Evolutionary conservation across 2,888 invertebrate species (phyloP).

Genomic region (Drosophila mayaguana): DNA sequence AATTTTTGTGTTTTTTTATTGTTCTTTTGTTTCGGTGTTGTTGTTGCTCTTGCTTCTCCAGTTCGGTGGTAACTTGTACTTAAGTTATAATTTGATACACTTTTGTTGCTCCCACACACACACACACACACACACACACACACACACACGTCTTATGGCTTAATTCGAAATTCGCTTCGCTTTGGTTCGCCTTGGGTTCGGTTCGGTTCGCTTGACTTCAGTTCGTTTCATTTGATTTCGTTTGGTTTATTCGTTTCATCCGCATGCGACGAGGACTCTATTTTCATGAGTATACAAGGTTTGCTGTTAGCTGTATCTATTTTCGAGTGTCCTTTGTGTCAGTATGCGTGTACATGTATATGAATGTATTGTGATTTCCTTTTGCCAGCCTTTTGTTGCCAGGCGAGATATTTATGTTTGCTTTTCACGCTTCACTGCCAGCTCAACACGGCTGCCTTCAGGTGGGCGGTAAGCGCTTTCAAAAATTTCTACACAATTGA

Average conservation of each 20-base stretch:
- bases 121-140: constrained; percentile 39
- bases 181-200: constrained; percentile 13
- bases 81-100: constrained; percentile 73
- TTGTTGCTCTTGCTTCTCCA: constrained; percentile 32
- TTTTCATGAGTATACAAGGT: constrained; percentile 59
- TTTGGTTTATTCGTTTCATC: constrained; percentile 46
- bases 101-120: constrained; percentile 60
- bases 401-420: constrained; percentile 72
- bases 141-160: constrained; percentile 56
- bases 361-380: constrained; percentile 34
- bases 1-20: constrained; percentile 27
- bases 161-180: constrained; percentile 61
- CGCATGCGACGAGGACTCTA: constrained; percentile 52
- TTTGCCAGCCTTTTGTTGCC: constrained; percentile 61
- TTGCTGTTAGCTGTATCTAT: constrained; percentile 59
- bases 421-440: constrained; percentile 71
- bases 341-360: constrained; percentile 11
- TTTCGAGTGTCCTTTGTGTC: constrained; percentile 20
- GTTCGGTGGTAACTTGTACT: constrained; percentile 72
- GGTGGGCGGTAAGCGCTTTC: constrained; percentile 47
- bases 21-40: constrained; percentile 38
- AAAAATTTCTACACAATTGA: constrained; percentile 76
- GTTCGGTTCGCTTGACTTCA: constrained; percentile 37
- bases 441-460: constrained; percentile 24
- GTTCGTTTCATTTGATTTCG: constrained; percentile 56